These are phyloP conservation scores for Acanthurus tractus DNA, from an alignment of 2,797 vertebrate species.

Conservation along the genomic window DNA sequence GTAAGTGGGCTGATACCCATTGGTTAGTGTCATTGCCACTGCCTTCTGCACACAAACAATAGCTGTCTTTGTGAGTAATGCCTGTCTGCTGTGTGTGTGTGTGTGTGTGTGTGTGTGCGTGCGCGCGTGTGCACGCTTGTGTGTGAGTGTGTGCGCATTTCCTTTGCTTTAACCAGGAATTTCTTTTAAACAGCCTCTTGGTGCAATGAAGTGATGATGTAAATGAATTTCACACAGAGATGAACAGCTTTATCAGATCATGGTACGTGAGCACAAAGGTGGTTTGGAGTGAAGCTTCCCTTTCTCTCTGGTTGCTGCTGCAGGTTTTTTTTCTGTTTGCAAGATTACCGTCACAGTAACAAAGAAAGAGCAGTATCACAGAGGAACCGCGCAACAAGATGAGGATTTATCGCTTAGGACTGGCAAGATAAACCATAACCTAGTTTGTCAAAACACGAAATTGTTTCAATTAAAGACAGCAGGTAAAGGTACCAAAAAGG, in stretches of 20 bases:
- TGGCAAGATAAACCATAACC: constrained; percentile 10
- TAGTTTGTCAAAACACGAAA: not conserved
- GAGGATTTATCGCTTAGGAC: constrained; percentile 48
- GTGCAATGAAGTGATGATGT: constrained; percentile 51
- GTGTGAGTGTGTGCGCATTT: constrained; percentile 10
- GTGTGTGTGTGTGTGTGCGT: constrained; percentile 30
- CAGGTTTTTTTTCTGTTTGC: constrained; percentile 27
- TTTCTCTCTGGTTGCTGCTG: constrained; percentile 36
- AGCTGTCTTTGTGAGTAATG: constrained; percentile 72
- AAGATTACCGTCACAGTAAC: constrained; percentile 25
- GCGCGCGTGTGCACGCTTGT: not conserved
- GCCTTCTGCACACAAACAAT: constrained; percentile 76
- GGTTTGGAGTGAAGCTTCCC: constrained; percentile 50
- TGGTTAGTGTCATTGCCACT: constrained; percentile 73
- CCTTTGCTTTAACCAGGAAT: constrained; percentile 54
- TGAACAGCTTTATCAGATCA: constrained; percentile 19
- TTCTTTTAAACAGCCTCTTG: constrained; percentile 38
- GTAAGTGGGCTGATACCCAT: constrained; percentile 70
- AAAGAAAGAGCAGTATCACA: constrained; percentile 40
- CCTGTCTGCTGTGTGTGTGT: constrained; percentile 33
- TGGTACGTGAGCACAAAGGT: constrained; percentile 23
- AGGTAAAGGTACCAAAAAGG: too few species aligned
- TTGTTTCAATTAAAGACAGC: not conserved
- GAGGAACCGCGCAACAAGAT: constrained; percentile 61
- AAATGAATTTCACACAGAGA: constrained; percentile 42